Evolutionary conservation across 30 jellyfish, hydroid and myxozoan genomes (phyloP), one percentile per base, ranked within the genome.

Genomic region (Aurelia aurita complex sp. Pacific): DNA sequence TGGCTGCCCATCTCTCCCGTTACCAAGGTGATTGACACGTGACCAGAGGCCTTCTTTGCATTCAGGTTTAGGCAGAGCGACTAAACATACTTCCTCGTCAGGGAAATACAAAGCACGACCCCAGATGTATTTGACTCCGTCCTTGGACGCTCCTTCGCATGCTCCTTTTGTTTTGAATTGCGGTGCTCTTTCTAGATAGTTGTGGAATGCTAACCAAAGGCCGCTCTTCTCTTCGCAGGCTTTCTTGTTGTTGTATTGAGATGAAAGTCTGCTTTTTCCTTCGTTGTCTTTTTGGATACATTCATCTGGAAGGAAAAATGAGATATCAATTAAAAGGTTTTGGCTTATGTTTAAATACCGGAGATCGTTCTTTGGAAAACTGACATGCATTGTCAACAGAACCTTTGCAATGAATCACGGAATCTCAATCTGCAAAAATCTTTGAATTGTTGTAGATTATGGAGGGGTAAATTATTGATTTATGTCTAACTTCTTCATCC

Each of bases 1-100:
- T 7, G 88, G 92, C 62, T 85, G 89, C 5, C 97, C 97, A 66
- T 75, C 94, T 23, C 74, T 88, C 18, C 94, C 97, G 70, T 94
- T 94, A 13, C 99, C 99, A 66, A 84, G 96, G 77, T 94, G 99
- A 81, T 94, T 94, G 55, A 73, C 96, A 74, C 99, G 94, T 32
- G 97, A 75, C 90, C 96, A 88, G 12, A 63, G 71, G 15, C 96
- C 95, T 68, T 70, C 97, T 51, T 67, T 81, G 74, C 99, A 94
- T 36, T 86, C 92, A 2, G 97, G 97, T 13, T 80, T 65, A 12
- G 86, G 81, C 14, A 94, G 95, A 52, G 89, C 90, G 36, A 94
- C 97, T 3, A 94, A 79, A 64, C 99, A 94, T 80, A 89, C 89
- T 65, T 78, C 55, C 14, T 87, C 76, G 64, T 72, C 74, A 0